Evolutionary conservation across 2,888 invertebrate genomes (phyloP).

Genomic region (Hetaerina titia): DNA sequence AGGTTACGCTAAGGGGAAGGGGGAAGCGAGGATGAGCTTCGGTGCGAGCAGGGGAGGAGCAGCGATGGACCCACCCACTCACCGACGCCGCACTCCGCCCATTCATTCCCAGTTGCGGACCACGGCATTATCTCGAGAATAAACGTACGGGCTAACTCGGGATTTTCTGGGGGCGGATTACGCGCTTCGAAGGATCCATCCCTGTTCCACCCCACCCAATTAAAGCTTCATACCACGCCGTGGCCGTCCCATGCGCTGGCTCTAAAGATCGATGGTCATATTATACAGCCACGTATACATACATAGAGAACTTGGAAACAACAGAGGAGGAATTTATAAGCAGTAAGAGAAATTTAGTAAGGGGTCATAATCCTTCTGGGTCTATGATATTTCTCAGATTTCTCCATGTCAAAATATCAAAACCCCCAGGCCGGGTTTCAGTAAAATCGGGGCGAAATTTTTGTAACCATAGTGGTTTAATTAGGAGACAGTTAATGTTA

Average conservation of each 20-base stretch:
- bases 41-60: neutral
- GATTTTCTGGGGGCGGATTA: neutral
- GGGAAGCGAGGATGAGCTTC: no score
- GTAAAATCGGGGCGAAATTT: no score
- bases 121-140: neutral
- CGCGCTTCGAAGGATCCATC: neutral
- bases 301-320: no score
- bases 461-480: no score
- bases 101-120: neutral
- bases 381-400: no score
- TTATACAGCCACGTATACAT: neutral
- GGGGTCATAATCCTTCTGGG: no score
- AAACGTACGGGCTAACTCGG: neutral
- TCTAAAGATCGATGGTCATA: neutral
- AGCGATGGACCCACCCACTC: neutral
- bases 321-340: no score
- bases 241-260: neutral
- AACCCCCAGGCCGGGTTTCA: no score
- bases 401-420: no score
- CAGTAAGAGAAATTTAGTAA: no score
- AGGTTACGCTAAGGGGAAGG: no score
- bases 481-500: no score
- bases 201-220: neutral
- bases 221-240: neutral
- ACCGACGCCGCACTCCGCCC: neutral